Evolutionary conservation across 2,888 invertebrate species (phyloP).

Genomic region (Drosophila recens): DNA sequence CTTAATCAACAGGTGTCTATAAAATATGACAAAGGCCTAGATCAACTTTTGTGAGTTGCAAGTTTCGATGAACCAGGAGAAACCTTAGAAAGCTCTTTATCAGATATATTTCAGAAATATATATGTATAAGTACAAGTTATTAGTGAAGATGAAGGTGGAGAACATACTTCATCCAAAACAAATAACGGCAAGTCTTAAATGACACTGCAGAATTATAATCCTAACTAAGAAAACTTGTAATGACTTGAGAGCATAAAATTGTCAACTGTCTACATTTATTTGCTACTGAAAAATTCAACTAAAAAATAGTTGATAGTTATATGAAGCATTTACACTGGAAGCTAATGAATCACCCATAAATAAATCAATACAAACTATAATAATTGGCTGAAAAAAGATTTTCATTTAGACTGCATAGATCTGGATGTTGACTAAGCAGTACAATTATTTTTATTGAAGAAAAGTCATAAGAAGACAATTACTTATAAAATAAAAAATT

Average conservation of each 20-base stretch:
- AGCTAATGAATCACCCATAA: conserved; percentile 5
- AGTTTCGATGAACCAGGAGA: neutral
- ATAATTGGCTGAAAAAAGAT: neutral
- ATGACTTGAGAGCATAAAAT: neutral
- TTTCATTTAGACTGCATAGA: neutral
- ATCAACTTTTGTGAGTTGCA: neutral
- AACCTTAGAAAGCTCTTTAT: neutral
- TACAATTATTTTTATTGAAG: neutral
- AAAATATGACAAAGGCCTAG: conserved; percentile 2
- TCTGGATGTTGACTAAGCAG: neutral
- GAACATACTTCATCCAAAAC: neutral
- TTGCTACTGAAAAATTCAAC: neutral
- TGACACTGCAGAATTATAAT: neutral
- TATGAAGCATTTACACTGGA: neutral
- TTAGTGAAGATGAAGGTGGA: neutral
- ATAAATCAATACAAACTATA: neutral
- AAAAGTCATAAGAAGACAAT: neutral
- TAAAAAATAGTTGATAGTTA: neutral
- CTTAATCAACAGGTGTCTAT: conserved; percentile 11
- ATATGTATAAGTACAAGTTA: neutral
- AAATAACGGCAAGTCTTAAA: neutral
- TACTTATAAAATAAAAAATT: neutral
- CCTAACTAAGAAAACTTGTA: neutral
- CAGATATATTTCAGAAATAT: neutral
- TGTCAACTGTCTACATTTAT: neutral